Base-by-base conservation (phyloP, 2,888 invertebrate species). In the Ichneumon xanthorius region DNA sequence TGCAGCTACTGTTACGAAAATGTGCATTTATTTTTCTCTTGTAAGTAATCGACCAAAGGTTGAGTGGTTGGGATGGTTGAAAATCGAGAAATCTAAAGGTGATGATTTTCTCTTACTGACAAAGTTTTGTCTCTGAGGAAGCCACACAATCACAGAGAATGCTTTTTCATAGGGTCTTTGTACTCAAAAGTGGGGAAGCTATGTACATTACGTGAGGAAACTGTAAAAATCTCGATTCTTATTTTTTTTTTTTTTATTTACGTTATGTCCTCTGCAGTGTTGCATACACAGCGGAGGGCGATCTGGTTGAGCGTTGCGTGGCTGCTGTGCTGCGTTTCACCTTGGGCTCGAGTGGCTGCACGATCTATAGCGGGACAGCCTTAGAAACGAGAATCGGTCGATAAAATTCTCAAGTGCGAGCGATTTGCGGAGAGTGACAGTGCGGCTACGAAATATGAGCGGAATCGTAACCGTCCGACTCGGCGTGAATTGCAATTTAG, bases 291-390 rank as follows among this genome's bases (percentile, higher is more conserved):
- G 30, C 33, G 9, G 16, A 63, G 63, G 7, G 16, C 63, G 33
- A 63, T 63, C n/a, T 6, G 16, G 33, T 63, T 33, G 63, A 63
- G 26, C 63, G 33, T 63, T 63, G 30, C 63, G 63, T 30, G 30
- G 16, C 63, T 33, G 6, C 6, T 16, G 61, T 26, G 16, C 4
- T 33, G 63, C 63, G 14, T 30, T 63, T 63, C 7, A 63, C 63
- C 61, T 61, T 61, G 61, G 6, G 22, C 61, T 61, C 30, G 61
- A 16, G 5, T 6, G 11, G 30, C 61, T 30, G 61, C 16, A 14
- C 11, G 26, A 26, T 58, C 26, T 61, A 3, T 30, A 30, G 61
- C 61, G 61, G 30, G 61, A 55, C 22, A 11, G 55, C 11, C 11
- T 22, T 61, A 61, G 30, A 4, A 61, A 61, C 30, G 26, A 14